Conservation (phyloP, 35 echinoderm and acorn worm genomes). For the Apostichopus californicus region DNA sequence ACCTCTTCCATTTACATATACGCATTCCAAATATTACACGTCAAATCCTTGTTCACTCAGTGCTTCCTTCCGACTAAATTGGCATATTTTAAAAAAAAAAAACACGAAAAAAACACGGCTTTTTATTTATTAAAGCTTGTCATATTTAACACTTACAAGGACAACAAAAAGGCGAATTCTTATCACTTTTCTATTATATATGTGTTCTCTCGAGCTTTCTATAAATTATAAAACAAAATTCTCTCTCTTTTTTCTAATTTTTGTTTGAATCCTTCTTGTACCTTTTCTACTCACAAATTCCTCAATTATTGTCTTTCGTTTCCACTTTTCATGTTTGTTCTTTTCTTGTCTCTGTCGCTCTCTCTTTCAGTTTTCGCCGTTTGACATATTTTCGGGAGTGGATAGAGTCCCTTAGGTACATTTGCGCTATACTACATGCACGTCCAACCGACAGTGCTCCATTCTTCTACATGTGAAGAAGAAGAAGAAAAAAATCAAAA, state of each 20-base stretch:
- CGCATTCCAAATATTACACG: no score
- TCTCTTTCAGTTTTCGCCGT: background rate
- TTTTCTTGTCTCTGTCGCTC: background rate
- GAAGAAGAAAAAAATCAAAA: background rate
- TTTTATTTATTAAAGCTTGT: background rate
- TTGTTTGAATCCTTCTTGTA: no score
- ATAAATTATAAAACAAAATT: no score
- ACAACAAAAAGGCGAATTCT: background rate
- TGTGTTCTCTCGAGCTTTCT: background rate
- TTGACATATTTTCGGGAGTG: constrained; percentile 1
- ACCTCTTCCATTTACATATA: no score
- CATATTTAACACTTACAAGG: constrained; percentile 1
- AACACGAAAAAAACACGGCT: background rate
- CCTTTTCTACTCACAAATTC: background rate
- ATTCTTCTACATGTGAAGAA: background rate
- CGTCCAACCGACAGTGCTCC: background rate
- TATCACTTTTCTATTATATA: background rate
- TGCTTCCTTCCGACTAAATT: background rate
- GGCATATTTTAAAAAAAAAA: background rate
- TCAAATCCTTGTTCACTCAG: no score
- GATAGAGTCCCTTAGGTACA: background rate
- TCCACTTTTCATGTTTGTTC: background rate
- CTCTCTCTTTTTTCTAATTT: background rate
- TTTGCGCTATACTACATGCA: background rate
- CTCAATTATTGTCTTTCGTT: constrained; percentile 7